phyloP scores from a whole-genome alignment of 2,797 vertebrate species.

The Acipenser ruthenus region DNA sequence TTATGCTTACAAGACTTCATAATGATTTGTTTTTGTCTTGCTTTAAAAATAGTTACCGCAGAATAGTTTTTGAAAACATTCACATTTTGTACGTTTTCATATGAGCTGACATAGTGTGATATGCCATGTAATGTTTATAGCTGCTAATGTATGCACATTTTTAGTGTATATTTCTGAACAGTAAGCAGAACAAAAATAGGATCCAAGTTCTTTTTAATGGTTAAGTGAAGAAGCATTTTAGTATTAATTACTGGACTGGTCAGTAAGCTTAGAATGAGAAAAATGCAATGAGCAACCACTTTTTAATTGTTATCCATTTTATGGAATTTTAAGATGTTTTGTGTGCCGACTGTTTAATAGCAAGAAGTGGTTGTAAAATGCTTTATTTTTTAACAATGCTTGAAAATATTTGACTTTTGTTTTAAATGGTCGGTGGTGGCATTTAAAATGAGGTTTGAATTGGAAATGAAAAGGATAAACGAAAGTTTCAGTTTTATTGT shows the following conservation, averaged over 20 bases:
- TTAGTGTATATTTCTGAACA: constrained; percentile 95
- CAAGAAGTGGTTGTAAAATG: constrained; percentile 80
- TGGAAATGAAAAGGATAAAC: constrained; percentile 66
- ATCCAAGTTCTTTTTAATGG: constrained; percentile 82
- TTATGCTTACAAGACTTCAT: constrained; percentile 80
- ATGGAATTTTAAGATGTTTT: constrained; percentile 67
- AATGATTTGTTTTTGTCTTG: constrained; percentile 76
- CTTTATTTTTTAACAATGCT: constrained; percentile 91
- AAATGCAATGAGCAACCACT: constrained; percentile 59
- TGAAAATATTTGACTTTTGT: constrained; percentile 78
- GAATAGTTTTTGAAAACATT: constrained; percentile 93
- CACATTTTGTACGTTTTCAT: constrained; percentile 99
- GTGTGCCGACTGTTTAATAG: constrained; percentile 84
- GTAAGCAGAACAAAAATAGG: constrained; percentile 76
- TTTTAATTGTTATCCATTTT: constrained; percentile 61
- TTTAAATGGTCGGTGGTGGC: constrained; percentile 68
- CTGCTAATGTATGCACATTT: constrained; percentile 95
- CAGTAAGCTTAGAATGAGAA: constrained; percentile 41
- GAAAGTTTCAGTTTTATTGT: constrained; percentile 82
- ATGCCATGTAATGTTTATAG: constrained; percentile 86
- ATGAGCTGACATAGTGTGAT: constrained; percentile 92
- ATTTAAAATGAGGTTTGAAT: constrained; percentile 78
- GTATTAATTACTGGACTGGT: constrained; percentile 74
- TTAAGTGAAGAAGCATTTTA: constrained; percentile 80
- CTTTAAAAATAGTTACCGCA: constrained; percentile 79